Evolutionary conservation across 2,888 invertebrate species (phyloP).

Genomic region (Pyrrhosoma nymphula): DNA sequence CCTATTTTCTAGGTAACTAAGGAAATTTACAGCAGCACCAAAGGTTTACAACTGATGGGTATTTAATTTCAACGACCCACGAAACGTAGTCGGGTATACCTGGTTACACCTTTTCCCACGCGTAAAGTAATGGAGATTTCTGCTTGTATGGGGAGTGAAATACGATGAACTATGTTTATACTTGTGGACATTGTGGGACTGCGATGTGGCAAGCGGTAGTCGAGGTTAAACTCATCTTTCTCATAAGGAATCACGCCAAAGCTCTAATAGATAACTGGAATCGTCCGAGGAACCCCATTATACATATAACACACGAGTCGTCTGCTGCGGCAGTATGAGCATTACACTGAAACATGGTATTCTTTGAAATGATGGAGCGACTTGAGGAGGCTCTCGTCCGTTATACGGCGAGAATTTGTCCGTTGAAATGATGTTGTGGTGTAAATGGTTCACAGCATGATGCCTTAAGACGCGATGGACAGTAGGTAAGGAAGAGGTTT

Average conservation of each 20-base stretch:
- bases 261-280: no score
- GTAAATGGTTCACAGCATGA: neutral
- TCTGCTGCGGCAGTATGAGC: neutral
- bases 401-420: neutral
- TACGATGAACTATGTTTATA: neutral
- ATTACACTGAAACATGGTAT: neutral
- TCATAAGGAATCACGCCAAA: neutral
- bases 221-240: neutral
- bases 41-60: no score
- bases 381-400: neutral
- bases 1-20: no score
- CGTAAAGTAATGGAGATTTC: neutral
- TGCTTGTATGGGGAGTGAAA: neutral
- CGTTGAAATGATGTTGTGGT: neutral
- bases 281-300: neutral
- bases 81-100: neutral
- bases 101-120: neutral
- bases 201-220: neutral
- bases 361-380: neutral
- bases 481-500: no score
- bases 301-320: neutral
- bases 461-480: neutral
- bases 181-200: neutral
- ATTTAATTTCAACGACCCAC: neutral
- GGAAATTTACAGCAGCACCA: no score